phyloP scores from a whole-genome alignment of 92 coral and sea anemone genomes.

The Epizoanthus scotinus region DNA sequence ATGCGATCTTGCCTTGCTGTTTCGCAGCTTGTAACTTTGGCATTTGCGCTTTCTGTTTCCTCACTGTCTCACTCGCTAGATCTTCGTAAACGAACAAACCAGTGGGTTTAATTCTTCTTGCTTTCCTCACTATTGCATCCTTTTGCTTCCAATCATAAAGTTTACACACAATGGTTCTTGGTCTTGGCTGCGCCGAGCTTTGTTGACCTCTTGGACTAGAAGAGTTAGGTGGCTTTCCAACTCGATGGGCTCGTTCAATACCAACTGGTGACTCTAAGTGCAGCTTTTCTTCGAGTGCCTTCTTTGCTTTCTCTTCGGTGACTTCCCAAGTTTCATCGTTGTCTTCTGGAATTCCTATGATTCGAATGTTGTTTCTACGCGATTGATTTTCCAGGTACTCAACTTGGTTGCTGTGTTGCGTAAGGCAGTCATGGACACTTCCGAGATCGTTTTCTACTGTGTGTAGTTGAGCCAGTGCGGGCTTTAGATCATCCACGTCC shows the following conservation, averaged over 20 bases:
- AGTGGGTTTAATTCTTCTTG: constrained; percentile 39
- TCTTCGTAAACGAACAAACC: constrained; percentile 43
- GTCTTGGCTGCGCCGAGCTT: constrained; percentile 23
- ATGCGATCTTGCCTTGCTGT: no score
- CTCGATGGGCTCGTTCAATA: constrained; percentile 48
- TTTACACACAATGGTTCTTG: constrained; percentile 47
- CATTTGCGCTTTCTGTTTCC: constrained; percentile 33
- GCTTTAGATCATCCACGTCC: constrained; percentile 44
- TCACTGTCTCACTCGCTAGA: constrained; percentile 37
- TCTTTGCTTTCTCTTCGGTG: constrained; percentile 43
- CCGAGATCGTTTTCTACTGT: constrained; percentile 39
- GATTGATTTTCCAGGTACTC: constrained; percentile 50
- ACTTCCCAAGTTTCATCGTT: constrained; percentile 53
- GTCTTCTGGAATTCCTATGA: constrained; percentile 48
- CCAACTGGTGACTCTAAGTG: constrained; percentile 24
- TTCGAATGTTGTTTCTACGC: constrained; percentile 44
- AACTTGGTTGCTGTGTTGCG: constrained; percentile 29
- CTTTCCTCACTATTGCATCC: constrained; percentile 38
- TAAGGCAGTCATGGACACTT: constrained; percentile 25
- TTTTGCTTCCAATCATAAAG: constrained; percentile 46
- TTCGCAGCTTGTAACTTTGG: constrained; percentile 40
- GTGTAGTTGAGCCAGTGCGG: constrained; percentile 41
- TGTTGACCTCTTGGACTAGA: constrained; percentile 5
- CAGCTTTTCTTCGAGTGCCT: constrained; percentile 42
- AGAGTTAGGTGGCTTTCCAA: constrained; percentile 36